Evolutionary conservation across 1,140 invertebrate genomes (phyloP), one percentile per base, ranked within the genome.

Genomic region (Tetranychus cinnabarinus): DNA sequence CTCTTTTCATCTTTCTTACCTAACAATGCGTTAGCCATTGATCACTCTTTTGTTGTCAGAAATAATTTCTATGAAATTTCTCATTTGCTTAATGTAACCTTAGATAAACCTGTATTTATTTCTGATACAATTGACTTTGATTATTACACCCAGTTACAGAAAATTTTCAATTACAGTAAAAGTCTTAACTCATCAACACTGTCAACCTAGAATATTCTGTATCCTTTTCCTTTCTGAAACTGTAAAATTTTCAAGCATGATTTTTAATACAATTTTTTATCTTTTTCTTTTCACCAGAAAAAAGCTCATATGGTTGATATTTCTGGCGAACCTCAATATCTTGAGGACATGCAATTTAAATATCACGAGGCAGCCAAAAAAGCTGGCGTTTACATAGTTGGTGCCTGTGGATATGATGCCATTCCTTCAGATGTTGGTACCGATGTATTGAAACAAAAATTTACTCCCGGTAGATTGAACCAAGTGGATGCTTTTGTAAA

Each of bases 221-320:
- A 23, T 23, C 23, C 23, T 23, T 23, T 0, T 42, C 0, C 5
- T 42, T 42, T 42, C 0, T 5, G 6, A n/a, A 1, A 50, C 6
- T 5, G 13, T 0, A 15, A 50, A 0, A 15, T 50, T 50, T 50
- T 10, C 48, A 10, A 10, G 6, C 15, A 50, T 50, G 5, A 42
- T 10, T 42, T 42, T 6, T 42, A 6, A 10, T 42, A 6, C 0
- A 6, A 10, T 42, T 42, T 45, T 59, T 8, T 46, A 34, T 33
- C 15, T 33, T 13, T 48, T 46, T 36, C 23, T 37, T 39, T 31
- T 39, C 8, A 12, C 1, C 36, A 56, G 55, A 61, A 3, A 57
- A 78, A 78, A 63, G 82, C 88, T 0, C 81, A 90, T 75, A 82
- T 93, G 71, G 78, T 97, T 6, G 92, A 97, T 75, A 81, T 97